Evolutionary conservation across 2,113 vertebrate species (phyloP).

Genomic region (Emydura subglobosa): DNA sequence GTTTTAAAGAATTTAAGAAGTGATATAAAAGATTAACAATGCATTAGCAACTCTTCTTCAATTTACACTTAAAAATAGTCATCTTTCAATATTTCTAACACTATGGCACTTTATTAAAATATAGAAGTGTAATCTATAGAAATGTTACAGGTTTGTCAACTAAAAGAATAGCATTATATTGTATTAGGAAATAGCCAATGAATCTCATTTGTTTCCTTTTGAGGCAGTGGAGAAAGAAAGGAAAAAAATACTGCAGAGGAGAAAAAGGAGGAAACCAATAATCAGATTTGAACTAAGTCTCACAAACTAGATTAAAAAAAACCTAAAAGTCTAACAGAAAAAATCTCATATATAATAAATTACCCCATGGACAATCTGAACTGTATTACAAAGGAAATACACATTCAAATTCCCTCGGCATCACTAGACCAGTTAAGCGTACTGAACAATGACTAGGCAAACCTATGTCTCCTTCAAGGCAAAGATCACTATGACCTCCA

Average conservation of each 20-base stretch:
- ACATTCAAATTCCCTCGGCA: neutral
- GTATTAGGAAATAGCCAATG: neutral
- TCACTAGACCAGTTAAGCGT: neutral
- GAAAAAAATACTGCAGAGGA: neutral
- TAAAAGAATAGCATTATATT: neutral
- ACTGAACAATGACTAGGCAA: neutral
- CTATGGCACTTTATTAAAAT: neutral
- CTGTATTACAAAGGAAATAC: accelerated
- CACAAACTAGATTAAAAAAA: neutral
- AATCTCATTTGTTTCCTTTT: neutral
- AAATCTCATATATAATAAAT: neutral
- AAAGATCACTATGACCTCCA: neutral
- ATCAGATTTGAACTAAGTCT: neutral
- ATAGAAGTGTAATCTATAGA: neutral
- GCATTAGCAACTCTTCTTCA: neutral
- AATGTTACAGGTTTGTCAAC: accelerated
- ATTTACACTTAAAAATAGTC: neutral
- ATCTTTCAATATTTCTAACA: neutral
- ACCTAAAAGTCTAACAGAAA: neutral
- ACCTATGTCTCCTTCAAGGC: neutral
- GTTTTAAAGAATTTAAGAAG: neutral
- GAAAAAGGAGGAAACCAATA: neutral
- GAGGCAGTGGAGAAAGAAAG: neutral
- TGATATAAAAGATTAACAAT: neutral
- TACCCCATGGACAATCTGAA: neutral